phyloP scores from a whole-genome alignment of 2,797 vertebrate genomes.

The Philypnodon macrostomus region DNA sequence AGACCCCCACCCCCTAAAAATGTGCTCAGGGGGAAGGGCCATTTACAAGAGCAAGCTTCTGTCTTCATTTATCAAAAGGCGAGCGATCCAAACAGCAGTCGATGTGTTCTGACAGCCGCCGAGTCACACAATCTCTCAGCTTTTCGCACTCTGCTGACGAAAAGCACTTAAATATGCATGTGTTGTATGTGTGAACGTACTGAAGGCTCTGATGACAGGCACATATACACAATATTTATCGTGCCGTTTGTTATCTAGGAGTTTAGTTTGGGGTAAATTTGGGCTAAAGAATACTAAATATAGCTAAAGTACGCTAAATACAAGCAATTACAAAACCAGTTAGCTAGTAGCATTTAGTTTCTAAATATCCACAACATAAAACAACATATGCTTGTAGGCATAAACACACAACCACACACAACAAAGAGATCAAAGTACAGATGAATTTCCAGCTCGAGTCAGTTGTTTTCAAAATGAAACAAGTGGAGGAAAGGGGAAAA shows the following conservation, averaged over 20 bases:
- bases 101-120: constrained; percentile 31
- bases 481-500: not conserved
- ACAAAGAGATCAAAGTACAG: constrained; percentile 18
- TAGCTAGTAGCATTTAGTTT: constrained; percentile 6
- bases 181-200: not conserved
- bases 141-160: constrained; percentile 4
- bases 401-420: not conserved
- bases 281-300: not conserved
- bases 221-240: constrained; percentile 1
- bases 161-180: constrained; percentile 6
- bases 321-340: constrained; percentile 13
- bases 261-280: too few species aligned
- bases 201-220: not conserved
- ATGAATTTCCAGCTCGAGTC: constrained; percentile 17
- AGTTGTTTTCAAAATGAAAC: constrained; percentile 20
- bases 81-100: constrained; percentile 11
- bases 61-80: constrained; percentile 42
- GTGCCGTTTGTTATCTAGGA: not conserved
- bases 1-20: constrained; percentile 31
- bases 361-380: constrained; percentile 18
- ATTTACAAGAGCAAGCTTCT: constrained; percentile 35
- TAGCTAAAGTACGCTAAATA: not conserved
- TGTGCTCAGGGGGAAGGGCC: constrained; percentile 12
- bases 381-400: constrained; percentile 7
- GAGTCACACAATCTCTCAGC: constrained; percentile 20